phyloP scores from a whole-genome alignment of 2,888 invertebrate species.

The Harmothoe impar region DNA sequence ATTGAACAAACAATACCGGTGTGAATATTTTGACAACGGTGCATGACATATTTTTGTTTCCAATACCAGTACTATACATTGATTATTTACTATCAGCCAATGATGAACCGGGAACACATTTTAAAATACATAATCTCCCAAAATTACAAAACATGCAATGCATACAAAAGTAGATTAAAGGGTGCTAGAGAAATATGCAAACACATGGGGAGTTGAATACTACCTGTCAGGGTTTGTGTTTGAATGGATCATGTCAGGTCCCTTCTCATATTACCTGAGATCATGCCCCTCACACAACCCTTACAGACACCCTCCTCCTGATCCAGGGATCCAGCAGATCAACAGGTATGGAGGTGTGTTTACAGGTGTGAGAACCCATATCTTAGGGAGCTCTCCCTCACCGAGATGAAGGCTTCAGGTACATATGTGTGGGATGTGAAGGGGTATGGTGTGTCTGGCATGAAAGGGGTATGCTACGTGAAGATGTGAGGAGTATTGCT shows the following conservation, averaged over 20 bases:
- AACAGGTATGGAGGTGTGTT: conserved; percentile 21
- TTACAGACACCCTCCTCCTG: not conserved
- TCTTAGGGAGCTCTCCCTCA: not conserved
- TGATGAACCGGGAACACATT: too few relatives aligned
- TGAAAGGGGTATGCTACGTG: not conserved
- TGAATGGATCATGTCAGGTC: not conserved
- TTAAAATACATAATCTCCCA: too few relatives aligned
- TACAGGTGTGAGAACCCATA: conserved; percentile 8
- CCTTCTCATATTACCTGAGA: not conserved
- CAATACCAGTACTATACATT: too few relatives aligned
- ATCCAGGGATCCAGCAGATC: conserved; percentile 11
- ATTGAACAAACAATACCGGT: too few relatives aligned
- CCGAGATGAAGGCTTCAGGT: not conserved
- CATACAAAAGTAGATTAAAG: too few relatives aligned
- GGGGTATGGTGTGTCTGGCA: not conserved
- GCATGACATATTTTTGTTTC: too few relatives aligned
- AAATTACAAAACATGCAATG: too few relatives aligned
- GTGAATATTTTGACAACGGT: too few relatives aligned
- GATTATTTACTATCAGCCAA: too few relatives aligned
- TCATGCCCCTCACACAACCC: conserved; percentile 21
- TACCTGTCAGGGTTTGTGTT: not conserved
- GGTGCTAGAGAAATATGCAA: too few relatives aligned
- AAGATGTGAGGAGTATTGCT: not conserved
- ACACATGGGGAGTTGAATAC: too few relatives aligned
- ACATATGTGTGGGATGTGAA: not conserved